A percentile compares a stretch with the other conserved stretches of the same genome.
These are phyloP conservation scores for Cosmorhoe ocellata DNA, from an alignment of 2,888 invertebrate species.

Conservation along the genomic window DNA sequence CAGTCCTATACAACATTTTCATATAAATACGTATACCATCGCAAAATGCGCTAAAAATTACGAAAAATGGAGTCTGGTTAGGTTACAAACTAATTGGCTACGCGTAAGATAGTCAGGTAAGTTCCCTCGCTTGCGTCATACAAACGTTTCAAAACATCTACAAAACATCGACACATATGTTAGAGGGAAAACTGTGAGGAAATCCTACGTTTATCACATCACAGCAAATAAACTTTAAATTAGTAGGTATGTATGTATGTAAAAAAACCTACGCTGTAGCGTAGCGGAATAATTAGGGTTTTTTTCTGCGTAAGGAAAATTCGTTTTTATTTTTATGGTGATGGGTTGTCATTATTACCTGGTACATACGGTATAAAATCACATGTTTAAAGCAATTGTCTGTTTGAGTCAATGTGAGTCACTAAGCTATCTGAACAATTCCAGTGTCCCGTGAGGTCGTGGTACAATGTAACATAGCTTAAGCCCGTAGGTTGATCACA, in stretches of 20 bases:
- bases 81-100: background rate
- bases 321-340: too few species aligned
- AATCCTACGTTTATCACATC: constrained; percentile 4
- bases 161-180: background rate
- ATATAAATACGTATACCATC: too few species aligned
- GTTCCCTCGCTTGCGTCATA: background rate
- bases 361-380: too few species aligned
- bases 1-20: too few species aligned
- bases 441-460: constrained; percentile 7
- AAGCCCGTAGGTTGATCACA: constrained; percentile 50
- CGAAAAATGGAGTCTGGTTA: too few species aligned
- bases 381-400: too few species aligned
- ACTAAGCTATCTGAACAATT: constrained; percentile 11
- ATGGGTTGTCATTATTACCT: too few species aligned
- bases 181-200: constrained; percentile 5
- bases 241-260: background rate
- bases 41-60: too few species aligned
- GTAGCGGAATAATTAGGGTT: background rate
- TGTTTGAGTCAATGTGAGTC: too few species aligned
- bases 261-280: too few species aligned
- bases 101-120: background rate
- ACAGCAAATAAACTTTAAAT: background rate
- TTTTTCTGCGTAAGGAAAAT: background rate
- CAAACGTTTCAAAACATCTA: background rate
- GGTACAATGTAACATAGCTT: constrained; percentile 6